phyloP scores from a whole-genome alignment of 2,888 invertebrate species.

The Andrena minutula region DNA sequence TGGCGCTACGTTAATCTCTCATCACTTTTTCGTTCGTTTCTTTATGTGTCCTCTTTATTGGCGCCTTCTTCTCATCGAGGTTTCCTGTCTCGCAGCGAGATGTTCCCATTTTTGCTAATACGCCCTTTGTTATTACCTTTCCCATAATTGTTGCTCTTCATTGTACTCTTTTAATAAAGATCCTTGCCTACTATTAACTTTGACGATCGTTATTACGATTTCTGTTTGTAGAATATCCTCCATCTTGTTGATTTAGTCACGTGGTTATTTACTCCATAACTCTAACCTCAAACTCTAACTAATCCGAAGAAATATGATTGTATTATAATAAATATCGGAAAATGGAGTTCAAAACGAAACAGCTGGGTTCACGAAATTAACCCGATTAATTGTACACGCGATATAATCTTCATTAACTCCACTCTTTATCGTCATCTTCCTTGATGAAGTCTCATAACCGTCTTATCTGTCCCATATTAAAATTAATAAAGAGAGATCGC shows the following conservation, averaged over 20 bases:
- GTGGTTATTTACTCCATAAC: not conserved
- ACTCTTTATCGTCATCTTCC: constrained; percentile 28
- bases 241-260: not conserved
- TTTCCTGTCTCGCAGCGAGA: constrained; percentile 50
- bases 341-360: constrained; percentile 9
- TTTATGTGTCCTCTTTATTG: constrained; percentile 51
- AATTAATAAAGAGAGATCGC: constrained; percentile 45
- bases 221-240: not conserved
- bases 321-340: no score
- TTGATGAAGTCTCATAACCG: constrained; percentile 24
- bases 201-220: constrained; percentile 9
- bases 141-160: constrained; percentile 41
- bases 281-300: not conserved
- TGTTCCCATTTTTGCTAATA: constrained; percentile 49
- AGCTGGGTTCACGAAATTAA: constrained; percentile 27
- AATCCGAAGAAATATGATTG: not conserved
- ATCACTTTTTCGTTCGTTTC: constrained; percentile 35
- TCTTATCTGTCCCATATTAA: constrained; percentile 36
- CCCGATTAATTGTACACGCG: constrained; percentile 28
- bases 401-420: constrained; percentile 28
- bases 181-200: constrained; percentile 12
- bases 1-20: constrained; percentile 23
- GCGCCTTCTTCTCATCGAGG: constrained; percentile 19
- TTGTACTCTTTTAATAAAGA: constrained; percentile 21
- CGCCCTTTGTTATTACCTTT: constrained; percentile 42